A percentile compares a stretch with the other conserved stretches of the same genome.
Evolutionary conservation across 2,113 vertebrate genomes (phyloP).

Genomic region (Eidolon helvum): DNA sequence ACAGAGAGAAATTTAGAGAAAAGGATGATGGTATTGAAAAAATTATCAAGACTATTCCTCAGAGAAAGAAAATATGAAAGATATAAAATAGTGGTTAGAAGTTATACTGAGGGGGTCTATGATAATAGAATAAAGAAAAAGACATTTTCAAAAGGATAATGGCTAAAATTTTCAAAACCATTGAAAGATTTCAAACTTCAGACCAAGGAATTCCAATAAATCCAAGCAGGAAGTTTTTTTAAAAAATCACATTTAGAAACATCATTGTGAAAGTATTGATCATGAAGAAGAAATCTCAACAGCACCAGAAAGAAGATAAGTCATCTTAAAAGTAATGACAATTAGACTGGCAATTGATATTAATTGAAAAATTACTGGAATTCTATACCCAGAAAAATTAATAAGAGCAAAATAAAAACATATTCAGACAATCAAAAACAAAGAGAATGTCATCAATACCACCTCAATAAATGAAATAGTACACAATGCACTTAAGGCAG

Average conservation of each 20-base stretch:
- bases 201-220: background rate
- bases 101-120: background rate
- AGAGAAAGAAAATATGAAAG: background rate
- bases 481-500: background rate
- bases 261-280: background rate
- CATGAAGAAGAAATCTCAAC: background rate
- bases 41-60: background rate
- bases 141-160: background rate
- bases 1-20: background rate
- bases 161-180: background rate
- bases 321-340: background rate
- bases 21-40: background rate
- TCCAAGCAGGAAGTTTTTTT: background rate
- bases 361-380: background rate
- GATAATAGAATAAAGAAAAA: background rate
- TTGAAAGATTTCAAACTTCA: background rate
- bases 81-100: background rate
- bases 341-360: background rate
- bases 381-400: background rate
- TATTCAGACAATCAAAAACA: background rate
- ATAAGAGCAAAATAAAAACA: background rate
- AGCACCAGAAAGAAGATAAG: background rate
- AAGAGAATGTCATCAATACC: background rate
- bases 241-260: background rate
- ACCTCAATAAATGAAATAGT: background rate